Conservation (phyloP, 2,113 vertebrate species). For the Vombatus ursinus region DNA sequence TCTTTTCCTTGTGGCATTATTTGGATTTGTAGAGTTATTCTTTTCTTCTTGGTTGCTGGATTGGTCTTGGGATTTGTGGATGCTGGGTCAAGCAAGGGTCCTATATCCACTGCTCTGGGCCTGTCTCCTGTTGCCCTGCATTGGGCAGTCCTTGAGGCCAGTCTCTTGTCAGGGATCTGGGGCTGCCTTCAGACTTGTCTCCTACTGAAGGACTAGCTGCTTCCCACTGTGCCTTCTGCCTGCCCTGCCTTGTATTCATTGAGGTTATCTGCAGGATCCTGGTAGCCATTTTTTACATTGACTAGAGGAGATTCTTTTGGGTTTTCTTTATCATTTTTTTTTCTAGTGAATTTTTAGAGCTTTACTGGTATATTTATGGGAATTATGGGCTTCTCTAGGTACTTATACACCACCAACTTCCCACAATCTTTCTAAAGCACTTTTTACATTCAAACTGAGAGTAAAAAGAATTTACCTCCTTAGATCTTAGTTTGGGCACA, state of each 20-base stretch:
- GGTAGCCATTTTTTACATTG: too few species aligned
- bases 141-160: background rate
- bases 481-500: background rate
- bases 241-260: too few species aligned
- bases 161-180: background rate
- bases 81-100: background rate
- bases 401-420: background rate
- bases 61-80: background rate
- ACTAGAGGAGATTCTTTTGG: too few species aligned
- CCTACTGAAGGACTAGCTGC: too few species aligned
- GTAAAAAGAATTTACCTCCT: background rate
- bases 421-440: background rate
- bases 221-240: too few species aligned
- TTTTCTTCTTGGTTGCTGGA: background rate
- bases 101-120: background rate
- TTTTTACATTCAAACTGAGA: conserved; percentile 1
- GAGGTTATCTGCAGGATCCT: too few species aligned
- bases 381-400: background rate
- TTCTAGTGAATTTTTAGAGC: background rate
- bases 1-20: background rate
- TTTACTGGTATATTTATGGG: background rate
- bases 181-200: background rate
- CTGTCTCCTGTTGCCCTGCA: background rate
- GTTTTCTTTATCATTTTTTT: background rate
- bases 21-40: background rate